Conservation (phyloP, 2,888 invertebrate species). For the Sabellastarte sp. region DNA sequence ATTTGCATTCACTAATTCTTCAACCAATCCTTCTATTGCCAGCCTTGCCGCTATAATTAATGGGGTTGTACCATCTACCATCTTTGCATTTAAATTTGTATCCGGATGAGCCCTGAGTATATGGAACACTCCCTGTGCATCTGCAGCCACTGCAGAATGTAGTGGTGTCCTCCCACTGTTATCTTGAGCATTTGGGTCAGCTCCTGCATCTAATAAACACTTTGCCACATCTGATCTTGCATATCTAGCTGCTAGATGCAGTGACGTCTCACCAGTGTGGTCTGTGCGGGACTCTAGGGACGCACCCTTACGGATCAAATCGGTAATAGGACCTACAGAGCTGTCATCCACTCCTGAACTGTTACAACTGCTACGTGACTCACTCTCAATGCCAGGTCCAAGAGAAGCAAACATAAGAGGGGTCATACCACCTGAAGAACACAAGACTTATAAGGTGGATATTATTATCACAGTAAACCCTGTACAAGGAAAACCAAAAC, state of each 20-base stretch:
- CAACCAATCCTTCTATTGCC: slow-evolving; percentile 87
- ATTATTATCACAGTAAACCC: no score
- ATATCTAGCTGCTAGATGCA: slow-evolving; percentile 89
- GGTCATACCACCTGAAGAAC: no score
- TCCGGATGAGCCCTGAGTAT: slow-evolving; percentile 86
- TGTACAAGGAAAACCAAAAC: no score
- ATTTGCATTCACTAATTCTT: slow-evolving; percentile 89
- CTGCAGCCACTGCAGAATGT: slow-evolving; percentile 93
- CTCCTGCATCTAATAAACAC: slow-evolving; percentile 84
- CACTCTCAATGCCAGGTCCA: slow-evolving; percentile 40
- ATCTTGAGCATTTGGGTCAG: slow-evolving; percentile 92
- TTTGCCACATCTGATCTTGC: slow-evolving; percentile 94
- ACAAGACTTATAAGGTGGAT: no score
- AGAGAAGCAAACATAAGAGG: slow-evolving; percentile 94
- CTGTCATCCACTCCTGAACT: slow-evolving; percentile 65
- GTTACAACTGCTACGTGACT: slow-evolving; percentile 59
- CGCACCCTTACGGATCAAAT: slow-evolving; percentile 85
- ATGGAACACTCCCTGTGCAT: slow-evolving; percentile 95
- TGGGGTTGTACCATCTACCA: slow-evolving; percentile 95
- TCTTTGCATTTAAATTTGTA: slow-evolving; percentile 88
- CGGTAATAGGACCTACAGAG: slow-evolving; percentile 75
- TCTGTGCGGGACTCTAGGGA: slow-evolving; percentile 88
- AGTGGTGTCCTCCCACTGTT: slow-evolving; percentile 91
- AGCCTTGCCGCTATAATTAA: slow-evolving; percentile 79
- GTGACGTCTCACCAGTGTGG: slow-evolving; percentile 87